Evolutionary conservation across 2,797 vertebrate genomes (phyloP), one percentile per base, ranked within the genome.

Genomic region (Scolopax bukidnonensis): DNA sequence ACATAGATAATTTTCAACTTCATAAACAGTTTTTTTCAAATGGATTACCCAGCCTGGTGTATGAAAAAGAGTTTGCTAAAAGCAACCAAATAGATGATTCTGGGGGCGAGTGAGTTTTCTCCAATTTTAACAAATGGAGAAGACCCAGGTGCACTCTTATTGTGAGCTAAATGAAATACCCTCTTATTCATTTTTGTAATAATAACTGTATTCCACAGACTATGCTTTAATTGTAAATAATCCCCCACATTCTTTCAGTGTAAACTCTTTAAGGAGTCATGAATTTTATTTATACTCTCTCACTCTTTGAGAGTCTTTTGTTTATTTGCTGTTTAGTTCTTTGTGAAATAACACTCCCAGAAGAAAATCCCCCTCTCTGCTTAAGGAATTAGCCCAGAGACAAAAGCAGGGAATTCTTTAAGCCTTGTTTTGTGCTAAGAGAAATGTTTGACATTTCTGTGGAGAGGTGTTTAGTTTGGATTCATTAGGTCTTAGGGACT

Each of bases 401-500:
- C 99, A 99, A 99, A 99, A 98, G 99, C 97, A 94, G 98, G 98
- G 98, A 98, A 98, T 99, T 98, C 98, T 98, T 98, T 98, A 99
- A 99, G 98, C 98, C 98, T 98, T 98, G 98, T 98, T 99, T 99
- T 98, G 98, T 98, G 98, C 98, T 98, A 98, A 99, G 98, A 99
- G 98, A 99, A 98, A 98, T 98, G 98, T 99, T 99, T 99, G 98
- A 99, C 98, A 98, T 98, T 98, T 99, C 98, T 98, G 98, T 98
- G 98, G 98, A 98, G 98, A 98, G 98, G 98, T 98, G 98, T 98
- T 99, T 99, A 99, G 98, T 99, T 99, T 99, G 98, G 99, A 99
- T 99, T 99, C 99, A 99, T 99, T 99, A 99, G 99, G 98, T 99
- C 98, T 98, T 98, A 98, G 97, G 98, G 97, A 98, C 97, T 98